These are phyloP conservation scores for Aleadryas rufinucha DNA, from an alignment of 2,113 vertebrate species.

Conservation along the genomic window DNA sequence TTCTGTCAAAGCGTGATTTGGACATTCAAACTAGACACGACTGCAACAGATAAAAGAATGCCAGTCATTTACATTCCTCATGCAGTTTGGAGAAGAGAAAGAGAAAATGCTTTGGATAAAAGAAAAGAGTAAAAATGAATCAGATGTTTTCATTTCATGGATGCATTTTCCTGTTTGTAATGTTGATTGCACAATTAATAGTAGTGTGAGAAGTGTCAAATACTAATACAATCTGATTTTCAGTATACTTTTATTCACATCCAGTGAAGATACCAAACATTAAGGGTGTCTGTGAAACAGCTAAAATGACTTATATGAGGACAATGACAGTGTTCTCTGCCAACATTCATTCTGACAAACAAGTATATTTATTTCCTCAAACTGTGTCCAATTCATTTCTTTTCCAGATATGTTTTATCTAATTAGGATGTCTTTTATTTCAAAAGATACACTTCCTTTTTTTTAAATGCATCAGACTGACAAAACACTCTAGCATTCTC, in stretches of 20 bases:
- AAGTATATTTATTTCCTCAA: background rate
- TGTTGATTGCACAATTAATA: constrained; percentile 1
- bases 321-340: background rate
- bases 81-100: background rate
- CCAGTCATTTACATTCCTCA: background rate
- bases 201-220: background rate
- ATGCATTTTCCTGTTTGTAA: background rate
- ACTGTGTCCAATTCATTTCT: background rate
- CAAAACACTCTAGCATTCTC: background rate
- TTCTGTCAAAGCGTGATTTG: background rate
- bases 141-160: constrained; percentile 13
- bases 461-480: background rate
- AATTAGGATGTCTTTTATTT: constrained; percentile 7
- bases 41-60: background rate
- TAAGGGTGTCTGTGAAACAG: background rate
- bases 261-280: background rate
- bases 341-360: background rate
- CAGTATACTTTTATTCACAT: background rate
- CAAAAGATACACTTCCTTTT: background rate
- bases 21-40: background rate
- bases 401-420: background rate
- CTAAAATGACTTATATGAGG: background rate
- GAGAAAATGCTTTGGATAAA: background rate
- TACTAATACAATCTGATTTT: background rate
- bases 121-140: background rate